Percentiles rank a stretch among this genome's conserved stretches.
Conservation (phyloP, 2,888 invertebrate species). For the Ochropleura plecta region DNA sequence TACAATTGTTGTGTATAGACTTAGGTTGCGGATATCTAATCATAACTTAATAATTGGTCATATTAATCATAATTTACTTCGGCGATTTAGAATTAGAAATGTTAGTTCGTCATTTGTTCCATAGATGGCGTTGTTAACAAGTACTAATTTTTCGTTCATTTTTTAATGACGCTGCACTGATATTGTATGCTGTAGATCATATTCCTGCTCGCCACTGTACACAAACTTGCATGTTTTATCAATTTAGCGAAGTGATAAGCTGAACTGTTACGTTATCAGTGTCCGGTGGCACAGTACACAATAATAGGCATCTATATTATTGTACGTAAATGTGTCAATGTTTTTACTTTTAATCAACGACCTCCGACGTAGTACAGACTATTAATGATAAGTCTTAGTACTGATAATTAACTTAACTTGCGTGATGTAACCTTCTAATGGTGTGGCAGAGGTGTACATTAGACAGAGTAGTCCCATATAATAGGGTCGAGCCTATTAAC, state of each 20-base stretch:
- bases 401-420: neutral
- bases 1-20: too few relatives aligned
- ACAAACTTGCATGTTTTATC: conserved; percentile 20
- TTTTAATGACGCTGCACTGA: neutral
- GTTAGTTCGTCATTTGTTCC: too few relatives aligned
- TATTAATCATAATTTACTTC: too few relatives aligned
- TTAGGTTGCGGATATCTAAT: too few relatives aligned
- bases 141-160: too few relatives aligned
- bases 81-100: too few relatives aligned
- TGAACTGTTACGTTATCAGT: conserved; percentile 41
- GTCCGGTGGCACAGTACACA: conserved; percentile 21
- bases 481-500: neutral
- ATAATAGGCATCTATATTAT: neutral
- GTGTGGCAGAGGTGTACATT: neutral
- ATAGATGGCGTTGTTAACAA: too few relatives aligned
- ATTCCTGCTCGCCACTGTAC: neutral
- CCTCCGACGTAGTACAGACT: conserved; percentile 22
- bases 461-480: neutral
- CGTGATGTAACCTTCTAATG: neutral
- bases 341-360: conserved; percentile 39
- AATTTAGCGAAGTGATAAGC: conserved; percentile 41
- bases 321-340: conserved; percentile 11
- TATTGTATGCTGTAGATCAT: neutral
- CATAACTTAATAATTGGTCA: too few relatives aligned
- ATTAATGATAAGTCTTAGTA: conserved; percentile 4